Evolutionary conservation across 2,888 invertebrate genomes (phyloP).

Genomic region (Heteromurus nitidus): DNA sequence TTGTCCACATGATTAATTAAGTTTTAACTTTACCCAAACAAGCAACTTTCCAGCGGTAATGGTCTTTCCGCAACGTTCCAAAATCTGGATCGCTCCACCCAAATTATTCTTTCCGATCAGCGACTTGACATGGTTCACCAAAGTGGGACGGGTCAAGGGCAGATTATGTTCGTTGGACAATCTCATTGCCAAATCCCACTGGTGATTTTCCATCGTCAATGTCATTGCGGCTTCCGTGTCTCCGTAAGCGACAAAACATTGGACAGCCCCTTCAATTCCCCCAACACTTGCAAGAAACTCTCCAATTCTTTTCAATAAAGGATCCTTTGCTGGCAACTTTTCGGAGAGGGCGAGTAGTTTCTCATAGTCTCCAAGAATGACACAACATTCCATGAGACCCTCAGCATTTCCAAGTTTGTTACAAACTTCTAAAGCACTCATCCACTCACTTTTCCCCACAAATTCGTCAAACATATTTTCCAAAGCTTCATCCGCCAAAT

Average conservation of each 20-base stretch:
- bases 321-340: conserved; percentile 33
- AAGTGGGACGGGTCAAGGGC: conserved; percentile 30
- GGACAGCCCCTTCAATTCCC: conserved; percentile 32
- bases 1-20: too few relatives aligned
- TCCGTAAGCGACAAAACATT: conserved; percentile 29
- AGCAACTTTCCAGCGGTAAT: conserved; percentile 59
- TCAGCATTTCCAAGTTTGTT: conserved; percentile 23
- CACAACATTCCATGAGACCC: conserved; percentile 15
- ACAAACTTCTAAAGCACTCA: conserved; percentile 10
- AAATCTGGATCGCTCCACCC: conserved; percentile 41
- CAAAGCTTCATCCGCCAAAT: conserved; percentile 20
- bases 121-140: conserved; percentile 47
- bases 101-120: conserved; percentile 30
- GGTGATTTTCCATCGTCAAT: conserved; percentile 39
- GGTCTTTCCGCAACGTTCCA: conserved; percentile 56
- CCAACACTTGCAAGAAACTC: conserved; percentile 23
- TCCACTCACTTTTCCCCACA: conserved; percentile 20
- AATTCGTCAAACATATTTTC: conserved; percentile 28
- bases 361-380: conserved; percentile 35
- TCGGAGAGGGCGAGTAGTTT: conserved; percentile 17
- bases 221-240: conserved; percentile 35
- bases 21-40: conserved; percentile 29
- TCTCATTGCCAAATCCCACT: conserved; percentile 61
- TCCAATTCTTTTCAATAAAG: conserved; percentile 32
- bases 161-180: conserved; percentile 28